These are phyloP conservation scores for Scolopax mira DNA, from an alignment of 2,113 vertebrate genomes.

Conservation along the genomic window DNA sequence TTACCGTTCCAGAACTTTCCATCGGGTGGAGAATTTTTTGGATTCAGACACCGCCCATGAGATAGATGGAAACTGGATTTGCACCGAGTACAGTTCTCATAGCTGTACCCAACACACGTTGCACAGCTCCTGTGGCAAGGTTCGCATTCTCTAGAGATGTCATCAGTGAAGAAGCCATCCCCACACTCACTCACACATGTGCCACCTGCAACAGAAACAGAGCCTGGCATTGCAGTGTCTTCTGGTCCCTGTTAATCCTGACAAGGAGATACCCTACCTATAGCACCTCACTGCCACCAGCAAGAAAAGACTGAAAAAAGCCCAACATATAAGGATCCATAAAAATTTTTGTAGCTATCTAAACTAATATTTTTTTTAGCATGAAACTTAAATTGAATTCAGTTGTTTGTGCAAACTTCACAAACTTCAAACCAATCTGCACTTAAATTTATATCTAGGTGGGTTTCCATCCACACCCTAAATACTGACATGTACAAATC, in stretches of 20 bases:
- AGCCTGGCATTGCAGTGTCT: neutral
- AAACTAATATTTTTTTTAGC: neutral
- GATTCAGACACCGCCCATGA: slow-evolving; percentile 70
- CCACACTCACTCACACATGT: slow-evolving; percentile 76
- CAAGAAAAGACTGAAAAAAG: neutral
- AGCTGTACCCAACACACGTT: slow-evolving; percentile 76
- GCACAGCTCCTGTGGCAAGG: slow-evolving; percentile 81
- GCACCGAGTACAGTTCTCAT: slow-evolving; percentile 81
- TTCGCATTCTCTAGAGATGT: slow-evolving; percentile 77
- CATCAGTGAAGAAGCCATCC: slow-evolving; percentile 79
- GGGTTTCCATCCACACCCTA: neutral
- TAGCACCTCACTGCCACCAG: neutral
- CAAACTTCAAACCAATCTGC: neutral
- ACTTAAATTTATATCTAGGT: neutral
- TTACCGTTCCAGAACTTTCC: slow-evolving; percentile 77
- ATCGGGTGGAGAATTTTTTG: neutral
- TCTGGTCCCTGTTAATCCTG: neutral
- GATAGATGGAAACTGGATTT: slow-evolving; percentile 33
- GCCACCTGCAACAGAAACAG: slow-evolving; percentile 49
- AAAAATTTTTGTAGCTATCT: neutral
- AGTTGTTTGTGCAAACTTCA: neutral
- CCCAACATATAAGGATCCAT: neutral
- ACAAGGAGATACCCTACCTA: neutral
- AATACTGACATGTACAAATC: neutral
- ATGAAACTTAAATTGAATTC: neutral